A percentile compares a stretch with the other conserved stretches of the same genome.
Evolutionary conservation across 2,888 invertebrate genomes (phyloP).

Genomic region (Rhagonycha lutea): DNA sequence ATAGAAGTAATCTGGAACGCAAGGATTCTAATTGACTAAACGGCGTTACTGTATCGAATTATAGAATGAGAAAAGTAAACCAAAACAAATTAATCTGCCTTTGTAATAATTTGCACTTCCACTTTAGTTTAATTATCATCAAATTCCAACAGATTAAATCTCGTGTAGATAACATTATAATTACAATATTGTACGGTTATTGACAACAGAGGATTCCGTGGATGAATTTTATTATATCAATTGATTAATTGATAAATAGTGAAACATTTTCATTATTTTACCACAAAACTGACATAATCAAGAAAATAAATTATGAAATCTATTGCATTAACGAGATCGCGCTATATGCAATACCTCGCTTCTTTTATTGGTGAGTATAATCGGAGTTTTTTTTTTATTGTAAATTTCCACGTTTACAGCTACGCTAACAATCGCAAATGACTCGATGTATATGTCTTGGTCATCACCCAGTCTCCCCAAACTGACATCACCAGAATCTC

Average conservation of each 20-base stretch:
- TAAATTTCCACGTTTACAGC: conserved; percentile 16
- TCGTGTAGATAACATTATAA: neutral
- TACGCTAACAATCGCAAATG: conserved; percentile 19
- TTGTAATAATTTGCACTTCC: neutral
- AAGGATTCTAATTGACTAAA: too few relatives aligned
- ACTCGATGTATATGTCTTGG: conserved; percentile 29
- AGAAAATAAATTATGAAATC: neutral
- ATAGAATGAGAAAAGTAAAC: neutral
- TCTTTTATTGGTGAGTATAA: neutral
- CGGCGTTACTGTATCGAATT: too few relatives aligned
- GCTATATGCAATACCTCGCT: neutral
- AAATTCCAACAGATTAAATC: neutral
- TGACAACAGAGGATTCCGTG: neutral
- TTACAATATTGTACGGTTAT: neutral
- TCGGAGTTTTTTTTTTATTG: neutral
- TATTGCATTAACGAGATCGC: neutral
- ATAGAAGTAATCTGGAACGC: too few relatives aligned
- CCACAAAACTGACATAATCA: neutral
- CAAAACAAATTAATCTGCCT: neutral
- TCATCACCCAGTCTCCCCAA: conserved; percentile 32
- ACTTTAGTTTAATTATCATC: neutral
- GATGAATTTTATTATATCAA: neutral
- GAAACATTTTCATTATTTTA: neutral
- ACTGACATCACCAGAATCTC: conserved; percentile 7
- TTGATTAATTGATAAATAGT: neutral